phyloP scores from a whole-genome alignment of 2,797 vertebrate genomes.

The Ctenopoma kingsleyae region DNA sequence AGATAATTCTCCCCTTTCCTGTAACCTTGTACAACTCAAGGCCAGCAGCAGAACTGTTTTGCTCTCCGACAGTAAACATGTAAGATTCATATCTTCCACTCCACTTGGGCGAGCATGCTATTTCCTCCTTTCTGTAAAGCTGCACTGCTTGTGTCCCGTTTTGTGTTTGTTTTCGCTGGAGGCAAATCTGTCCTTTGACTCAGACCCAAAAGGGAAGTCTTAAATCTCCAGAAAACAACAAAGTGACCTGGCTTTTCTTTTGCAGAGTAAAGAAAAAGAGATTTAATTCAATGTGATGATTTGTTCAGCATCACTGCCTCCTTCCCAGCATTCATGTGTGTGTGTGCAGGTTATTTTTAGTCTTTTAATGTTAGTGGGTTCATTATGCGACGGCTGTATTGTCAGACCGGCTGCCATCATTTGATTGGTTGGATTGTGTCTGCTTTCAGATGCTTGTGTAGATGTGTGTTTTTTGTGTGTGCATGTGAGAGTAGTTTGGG shows the following conservation, averaged over 20 bases:
- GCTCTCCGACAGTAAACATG: conserved; percentile 45
- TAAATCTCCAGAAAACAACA: conserved; percentile 68
- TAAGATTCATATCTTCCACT: conserved; percentile 51
- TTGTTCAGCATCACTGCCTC: conserved; percentile 71
- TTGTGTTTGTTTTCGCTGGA: conserved; percentile 59
- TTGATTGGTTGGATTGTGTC: conserved; percentile 10
- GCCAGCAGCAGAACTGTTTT: conserved; percentile 20
- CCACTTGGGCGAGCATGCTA: conserved; percentile 34
- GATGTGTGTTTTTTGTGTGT: conserved; percentile 13
- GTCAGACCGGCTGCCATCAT: conserved; percentile 28
- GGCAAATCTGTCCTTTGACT: conserved; percentile 73
- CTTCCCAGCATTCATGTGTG: conserved; percentile 63
- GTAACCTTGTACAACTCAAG: conserved; percentile 21
- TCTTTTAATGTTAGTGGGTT: conserved; percentile 37
- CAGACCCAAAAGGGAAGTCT: conserved; percentile 73
- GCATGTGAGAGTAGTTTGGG: conserved; percentile 2
- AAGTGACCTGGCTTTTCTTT: conserved; percentile 53
- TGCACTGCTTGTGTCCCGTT: conserved; percentile 38
- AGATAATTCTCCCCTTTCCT: conserved; percentile 14
- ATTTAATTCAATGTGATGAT: conserved; percentile 61
- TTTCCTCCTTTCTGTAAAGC: conserved; percentile 53
- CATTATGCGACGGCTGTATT: conserved; percentile 40
- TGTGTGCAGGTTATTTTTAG: conserved; percentile 66
- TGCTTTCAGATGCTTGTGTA: conserved; percentile 12
- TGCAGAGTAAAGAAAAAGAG: conserved; percentile 41